A percentile compares a stretch with the other conserved stretches of the same genome.
Conservation (phyloP, 2,888 invertebrate genomes). For the Eupelmus urozonus region DNA sequence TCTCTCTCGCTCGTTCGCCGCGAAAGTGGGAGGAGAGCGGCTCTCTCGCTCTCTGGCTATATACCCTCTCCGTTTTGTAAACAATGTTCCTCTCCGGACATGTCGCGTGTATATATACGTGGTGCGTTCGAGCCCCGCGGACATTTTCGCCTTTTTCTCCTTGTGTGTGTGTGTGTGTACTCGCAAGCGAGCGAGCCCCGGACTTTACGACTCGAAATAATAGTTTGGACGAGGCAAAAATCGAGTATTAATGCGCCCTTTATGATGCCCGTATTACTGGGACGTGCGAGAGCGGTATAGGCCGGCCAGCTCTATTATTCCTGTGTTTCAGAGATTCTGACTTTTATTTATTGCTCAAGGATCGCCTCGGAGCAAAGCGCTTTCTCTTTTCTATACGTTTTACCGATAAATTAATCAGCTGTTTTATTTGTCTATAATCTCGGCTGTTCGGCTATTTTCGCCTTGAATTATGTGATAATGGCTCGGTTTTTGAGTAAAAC, state of each 20-base stretch:
- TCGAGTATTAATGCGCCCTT: constrained; percentile 37
- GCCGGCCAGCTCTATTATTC: too few relatives aligned
- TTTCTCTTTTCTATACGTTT: background rate
- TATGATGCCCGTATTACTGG: constrained; percentile 19
- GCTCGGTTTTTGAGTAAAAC: too few relatives aligned
- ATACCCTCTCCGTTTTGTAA: constrained; percentile 39
- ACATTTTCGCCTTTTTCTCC: too few relatives aligned
- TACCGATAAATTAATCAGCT: background rate
- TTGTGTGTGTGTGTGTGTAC: background rate
- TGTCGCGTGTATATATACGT: background rate
- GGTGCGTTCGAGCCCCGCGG: background rate
- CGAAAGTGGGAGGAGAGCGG: constrained; percentile 43
- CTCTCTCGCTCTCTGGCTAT: constrained; percentile 12
- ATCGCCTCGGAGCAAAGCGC: background rate
- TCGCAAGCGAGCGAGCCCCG: background rate
- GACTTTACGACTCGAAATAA: constrained; percentile 44
- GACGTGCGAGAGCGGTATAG: too few relatives aligned
- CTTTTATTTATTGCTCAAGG: background rate
- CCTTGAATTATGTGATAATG: too few relatives aligned
- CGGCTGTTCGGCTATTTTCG: too few relatives aligned
- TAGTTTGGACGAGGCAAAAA: constrained; percentile 21
- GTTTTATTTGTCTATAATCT: too few relatives aligned
- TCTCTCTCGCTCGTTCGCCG: background rate
- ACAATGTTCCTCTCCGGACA: constrained; percentile 28
- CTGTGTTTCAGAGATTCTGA: too few relatives aligned